A percentile compares a stretch with the other conserved stretches of the same genome.
These are phyloP conservation scores for Schlechtendalia chinensis DNA, from an alignment of 1,140 invertebrate species.

Conservation along the genomic window DNA sequence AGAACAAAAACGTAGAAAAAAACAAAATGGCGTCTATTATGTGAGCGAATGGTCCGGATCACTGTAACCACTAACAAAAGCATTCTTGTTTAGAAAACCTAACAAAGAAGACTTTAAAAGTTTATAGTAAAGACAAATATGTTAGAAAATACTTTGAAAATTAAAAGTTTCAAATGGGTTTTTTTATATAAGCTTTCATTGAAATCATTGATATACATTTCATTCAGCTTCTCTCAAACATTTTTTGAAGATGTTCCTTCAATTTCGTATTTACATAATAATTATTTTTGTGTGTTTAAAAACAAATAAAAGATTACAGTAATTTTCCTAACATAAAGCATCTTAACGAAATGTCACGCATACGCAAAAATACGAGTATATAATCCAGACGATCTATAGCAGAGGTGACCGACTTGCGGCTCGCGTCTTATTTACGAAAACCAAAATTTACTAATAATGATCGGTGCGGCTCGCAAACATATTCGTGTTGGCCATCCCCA, in stretches of 20 bases:
- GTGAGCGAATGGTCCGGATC: neutral
- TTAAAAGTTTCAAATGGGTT: constrained; percentile 20
- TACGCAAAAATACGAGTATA: no score
- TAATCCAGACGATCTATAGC: no score
- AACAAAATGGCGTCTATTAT: constrained; percentile 26
- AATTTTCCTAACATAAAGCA: no score
- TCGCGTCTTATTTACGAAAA: no score
- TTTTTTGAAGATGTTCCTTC: neutral
- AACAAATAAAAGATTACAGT: neutral
- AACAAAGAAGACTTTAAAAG: neutral
- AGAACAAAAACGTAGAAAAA: neutral
- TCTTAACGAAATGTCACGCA: no score
- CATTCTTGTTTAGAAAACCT: constrained; percentile 32
- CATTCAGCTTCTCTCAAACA: neutral
- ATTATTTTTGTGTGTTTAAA: neutral
- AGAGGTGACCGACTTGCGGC: no score
- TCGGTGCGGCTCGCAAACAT: no score
- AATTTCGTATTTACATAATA: neutral
- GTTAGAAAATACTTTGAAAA: constrained; percentile 5
- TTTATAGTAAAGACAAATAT: neutral
- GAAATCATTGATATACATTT: neutral
- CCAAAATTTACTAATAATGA: no score
- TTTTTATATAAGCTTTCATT: neutral
- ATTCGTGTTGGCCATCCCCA: no score
- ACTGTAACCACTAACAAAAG: constrained; percentile 8